Evolutionary conservation across 2,888 invertebrate species (phyloP), one percentile per base, ranked within the genome.

Genomic region (Standfussiana lucernea): DNA sequence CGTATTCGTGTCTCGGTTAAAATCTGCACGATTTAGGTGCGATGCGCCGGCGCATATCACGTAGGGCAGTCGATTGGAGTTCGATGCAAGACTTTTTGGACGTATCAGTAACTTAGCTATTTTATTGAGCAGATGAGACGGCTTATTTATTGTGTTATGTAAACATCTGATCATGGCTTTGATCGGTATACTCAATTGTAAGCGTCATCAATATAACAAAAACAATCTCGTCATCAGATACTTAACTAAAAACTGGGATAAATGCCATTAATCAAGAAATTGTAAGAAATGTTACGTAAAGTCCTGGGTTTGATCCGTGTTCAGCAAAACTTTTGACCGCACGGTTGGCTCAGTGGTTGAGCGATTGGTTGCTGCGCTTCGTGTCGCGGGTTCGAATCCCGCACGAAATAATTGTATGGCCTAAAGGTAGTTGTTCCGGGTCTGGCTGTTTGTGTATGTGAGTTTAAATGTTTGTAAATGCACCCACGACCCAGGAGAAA

Each of bases 1-100:
- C 83, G 82, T 87, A 85, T 75, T 80, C 13, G 61, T 85, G 85
- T 87, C 83, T 87, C 67, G 87, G 79, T 77, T 77, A 79, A 81
- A 81, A 77, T 77, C 56, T 77, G 73, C 81, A 84, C 85, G 75
- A 81, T 72, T 80, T 76, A 37, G 61, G 53, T 78, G n/a, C 50
- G 65, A 74, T 85, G 72, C 72, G 74, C 61, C 21, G 28, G 71
- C 53, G 50, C 18, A 24, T 8, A n/a, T n/a, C n/a, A 53, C 40
- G 50, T 53, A 86, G 70, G 67, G 82, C 32, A 71, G 50, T 11
- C 75, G 35, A 81, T 61, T 59, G 21, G 15, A 59, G 18, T 28
- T 42, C 21, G 15, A 66, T 53, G 8, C 6, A 45, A 64, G 24
- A 10, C 35, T 35, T 42, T 67, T 66, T 28, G 37, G 59, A 7